Percentiles rank a stretch among this genome's conserved stretches.
Evolutionary conservation across 2,888 invertebrate genomes (phyloP).

Genomic region (Clunio marinus): DNA sequence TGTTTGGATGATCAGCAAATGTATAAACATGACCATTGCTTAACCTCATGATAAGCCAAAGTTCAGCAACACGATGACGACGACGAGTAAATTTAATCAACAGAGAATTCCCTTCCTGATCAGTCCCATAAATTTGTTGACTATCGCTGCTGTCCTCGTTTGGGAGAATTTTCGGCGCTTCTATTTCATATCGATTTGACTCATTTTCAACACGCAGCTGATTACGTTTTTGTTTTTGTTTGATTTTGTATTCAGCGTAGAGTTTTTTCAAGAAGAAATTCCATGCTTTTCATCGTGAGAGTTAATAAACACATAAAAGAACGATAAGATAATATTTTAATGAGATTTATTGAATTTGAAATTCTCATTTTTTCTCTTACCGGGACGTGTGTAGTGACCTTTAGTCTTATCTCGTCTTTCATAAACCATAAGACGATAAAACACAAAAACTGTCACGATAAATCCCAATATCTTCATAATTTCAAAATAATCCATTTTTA

Average conservation of each 20-base stretch:
- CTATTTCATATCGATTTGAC: conserved; percentile 43
- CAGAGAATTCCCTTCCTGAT: conserved; percentile 57
- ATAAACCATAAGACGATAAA: conserved; percentile 16
- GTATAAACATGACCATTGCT: conserved; percentile 51
- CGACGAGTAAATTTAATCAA: conserved; percentile 55
- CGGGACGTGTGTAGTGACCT: conserved; percentile 41
- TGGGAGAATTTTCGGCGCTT: conserved; percentile 46
- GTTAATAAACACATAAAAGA: not conserved
- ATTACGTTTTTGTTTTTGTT: conserved; percentile 48
- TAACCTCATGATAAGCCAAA: conserved; percentile 54
- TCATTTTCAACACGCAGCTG: conserved; percentile 41
- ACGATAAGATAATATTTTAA: not conserved
- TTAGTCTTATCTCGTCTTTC: conserved; percentile 27
- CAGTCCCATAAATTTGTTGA: conserved; percentile 54
- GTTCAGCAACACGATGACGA: conserved; percentile 55
- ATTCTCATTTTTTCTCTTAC: conserved; percentile 39
- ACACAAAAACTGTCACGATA: not conserved
- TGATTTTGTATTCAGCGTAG: conserved; percentile 50
- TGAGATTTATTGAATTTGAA: not conserved
- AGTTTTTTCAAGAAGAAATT: conserved; percentile 52
- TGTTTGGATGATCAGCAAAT: conserved; percentile 56
- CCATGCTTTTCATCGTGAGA: conserved; percentile 50
- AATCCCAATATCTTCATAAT: not conserved
- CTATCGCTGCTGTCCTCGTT: conserved; percentile 50
- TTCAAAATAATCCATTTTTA: conserved; percentile 3